Percentiles rank a stretch among this genome's conserved stretches.
phyloP scores from a whole-genome alignment of 1,140 invertebrate genomes.

The Xylocopa sonorina region DNA sequence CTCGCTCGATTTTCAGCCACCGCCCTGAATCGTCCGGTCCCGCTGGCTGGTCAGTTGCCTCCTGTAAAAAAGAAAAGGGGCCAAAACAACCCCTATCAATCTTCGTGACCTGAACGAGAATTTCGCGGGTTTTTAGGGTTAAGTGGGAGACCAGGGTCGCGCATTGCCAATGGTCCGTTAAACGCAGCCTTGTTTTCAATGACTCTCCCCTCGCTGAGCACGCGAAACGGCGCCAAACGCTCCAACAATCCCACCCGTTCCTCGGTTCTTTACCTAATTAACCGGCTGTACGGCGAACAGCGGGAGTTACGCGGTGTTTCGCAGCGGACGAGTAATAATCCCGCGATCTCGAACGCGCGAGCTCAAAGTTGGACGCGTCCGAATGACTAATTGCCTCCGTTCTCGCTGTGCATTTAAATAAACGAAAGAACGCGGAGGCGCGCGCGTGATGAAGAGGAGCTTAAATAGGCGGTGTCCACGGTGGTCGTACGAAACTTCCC shows the following conservation, averaged over 20 bases:
- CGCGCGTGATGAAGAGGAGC: not conserved
- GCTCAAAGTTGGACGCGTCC: not conserved
- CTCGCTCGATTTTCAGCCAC: conserved; percentile 4
- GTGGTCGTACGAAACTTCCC: not conserved
- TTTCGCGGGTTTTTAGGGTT: conserved; percentile 46
- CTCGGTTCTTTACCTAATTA: conserved; percentile 11
- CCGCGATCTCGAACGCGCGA: too few relatives aligned
- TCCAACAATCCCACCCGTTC: not conserved
- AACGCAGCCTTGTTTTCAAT: conserved; percentile 23
- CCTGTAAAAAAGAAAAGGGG: conserved; percentile 42
- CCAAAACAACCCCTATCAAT: conserved; percentile 59
- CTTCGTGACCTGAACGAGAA: conserved; percentile 43
- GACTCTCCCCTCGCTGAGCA: not conserved
- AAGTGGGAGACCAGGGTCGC: conserved; percentile 4
- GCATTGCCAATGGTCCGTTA: conserved; percentile 23
- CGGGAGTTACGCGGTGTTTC: too few relatives aligned
- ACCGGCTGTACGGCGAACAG: not conserved
- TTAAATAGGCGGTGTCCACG: not conserved
- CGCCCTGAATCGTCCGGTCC: conserved; percentile 6
- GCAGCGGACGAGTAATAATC: not conserved
- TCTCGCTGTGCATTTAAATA: too few relatives aligned
- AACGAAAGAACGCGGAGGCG: not conserved
- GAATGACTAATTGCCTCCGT: too few relatives aligned
- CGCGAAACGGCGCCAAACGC: conserved; percentile 8
- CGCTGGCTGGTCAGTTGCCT: conserved; percentile 7